These are phyloP conservation scores for Guaruba guarouba DNA, from an alignment of 2,113 vertebrate species.

Conservation along the genomic window DNA sequence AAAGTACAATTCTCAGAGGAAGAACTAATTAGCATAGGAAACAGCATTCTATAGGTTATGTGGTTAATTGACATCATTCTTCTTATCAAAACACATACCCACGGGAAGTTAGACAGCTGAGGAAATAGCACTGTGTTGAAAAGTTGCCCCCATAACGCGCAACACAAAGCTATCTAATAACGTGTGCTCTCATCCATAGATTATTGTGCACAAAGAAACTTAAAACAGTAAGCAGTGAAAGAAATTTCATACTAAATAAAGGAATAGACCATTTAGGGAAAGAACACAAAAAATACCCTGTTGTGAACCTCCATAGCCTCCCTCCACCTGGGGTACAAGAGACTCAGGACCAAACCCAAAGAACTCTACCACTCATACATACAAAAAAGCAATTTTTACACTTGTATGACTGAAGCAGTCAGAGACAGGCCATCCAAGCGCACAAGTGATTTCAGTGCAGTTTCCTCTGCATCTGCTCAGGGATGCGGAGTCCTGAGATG, in stretches of 20 bases:
- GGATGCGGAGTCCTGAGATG: neutral
- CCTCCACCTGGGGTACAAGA: neutral
- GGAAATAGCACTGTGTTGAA: neutral
- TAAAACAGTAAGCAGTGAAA: neutral
- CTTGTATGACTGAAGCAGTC: neutral
- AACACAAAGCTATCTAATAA: conserved; percentile 29
- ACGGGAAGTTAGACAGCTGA: neutral
- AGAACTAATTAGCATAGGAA: neutral
- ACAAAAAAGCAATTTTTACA: neutral
- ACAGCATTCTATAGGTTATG: neutral
- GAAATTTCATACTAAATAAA: neutral
- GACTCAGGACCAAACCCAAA: neutral
- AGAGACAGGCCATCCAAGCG: neutral
- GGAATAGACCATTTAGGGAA: neutral
- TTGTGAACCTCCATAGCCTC: neutral
- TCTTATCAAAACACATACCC: neutral
- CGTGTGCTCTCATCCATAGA: conserved; percentile 1
- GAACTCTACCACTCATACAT: neutral
- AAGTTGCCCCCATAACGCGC: neutral
- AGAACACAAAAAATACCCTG: neutral
- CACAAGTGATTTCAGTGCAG: neutral
- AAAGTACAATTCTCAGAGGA: neutral
- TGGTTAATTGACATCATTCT: neutral
- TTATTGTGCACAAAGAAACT: conserved; percentile 15
- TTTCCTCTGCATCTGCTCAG: neutral